A percentile compares a stretch with the other conserved stretches of the same genome.
Conservation (phyloP, 2,113 vertebrate genomes). For the Austrofundulus limnaeus region DNA sequence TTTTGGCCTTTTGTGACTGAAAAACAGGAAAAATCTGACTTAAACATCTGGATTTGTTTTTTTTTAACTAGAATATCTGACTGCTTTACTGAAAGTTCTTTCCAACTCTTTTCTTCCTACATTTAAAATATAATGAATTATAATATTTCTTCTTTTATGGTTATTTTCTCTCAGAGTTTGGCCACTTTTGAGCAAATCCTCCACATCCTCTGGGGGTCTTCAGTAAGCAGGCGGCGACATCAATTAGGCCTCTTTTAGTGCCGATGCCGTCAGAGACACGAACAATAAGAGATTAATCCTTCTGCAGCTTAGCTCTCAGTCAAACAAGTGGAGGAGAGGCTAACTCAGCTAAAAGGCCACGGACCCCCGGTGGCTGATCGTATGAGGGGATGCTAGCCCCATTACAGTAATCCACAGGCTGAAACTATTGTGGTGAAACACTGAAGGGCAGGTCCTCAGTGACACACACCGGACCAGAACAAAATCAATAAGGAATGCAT, state of each 20-base stretch:
- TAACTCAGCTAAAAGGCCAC: slow-evolving; percentile 48
- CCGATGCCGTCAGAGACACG: slow-evolving; percentile 27
- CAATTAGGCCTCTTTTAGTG: slow-evolving; percentile 70
- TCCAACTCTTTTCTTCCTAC: too few species aligned
- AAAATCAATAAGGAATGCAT: too few species aligned
- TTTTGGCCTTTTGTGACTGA: too few species aligned
- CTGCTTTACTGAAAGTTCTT: too few species aligned
- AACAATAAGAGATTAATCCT: slow-evolving; percentile 66
- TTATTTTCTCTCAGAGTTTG: not conserved
- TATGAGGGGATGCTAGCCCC: slow-evolving; percentile 38
- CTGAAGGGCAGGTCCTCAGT: slow-evolving; percentile 31
- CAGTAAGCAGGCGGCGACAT: slow-evolving; percentile 66
- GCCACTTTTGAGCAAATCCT: slow-evolving; percentile 14
- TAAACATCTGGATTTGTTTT: too few species aligned
- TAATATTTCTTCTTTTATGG: too few species aligned
- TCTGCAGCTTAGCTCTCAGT: slow-evolving; percentile 51
- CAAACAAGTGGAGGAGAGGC: slow-evolving; percentile 31
- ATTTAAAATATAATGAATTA: too few species aligned
- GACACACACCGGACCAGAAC: not conserved
- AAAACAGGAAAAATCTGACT: too few species aligned
- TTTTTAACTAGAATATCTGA: too few species aligned
- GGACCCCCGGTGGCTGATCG: slow-evolving; percentile 54
- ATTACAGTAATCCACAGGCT: slow-evolving; percentile 63
- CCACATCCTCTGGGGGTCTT: slow-evolving; percentile 31
- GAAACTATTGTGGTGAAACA: slow-evolving; percentile 45